These are phyloP conservation scores for Maniola hyperantus DNA, from an alignment of 2,888 invertebrate genomes.

Conservation along the genomic window DNA sequence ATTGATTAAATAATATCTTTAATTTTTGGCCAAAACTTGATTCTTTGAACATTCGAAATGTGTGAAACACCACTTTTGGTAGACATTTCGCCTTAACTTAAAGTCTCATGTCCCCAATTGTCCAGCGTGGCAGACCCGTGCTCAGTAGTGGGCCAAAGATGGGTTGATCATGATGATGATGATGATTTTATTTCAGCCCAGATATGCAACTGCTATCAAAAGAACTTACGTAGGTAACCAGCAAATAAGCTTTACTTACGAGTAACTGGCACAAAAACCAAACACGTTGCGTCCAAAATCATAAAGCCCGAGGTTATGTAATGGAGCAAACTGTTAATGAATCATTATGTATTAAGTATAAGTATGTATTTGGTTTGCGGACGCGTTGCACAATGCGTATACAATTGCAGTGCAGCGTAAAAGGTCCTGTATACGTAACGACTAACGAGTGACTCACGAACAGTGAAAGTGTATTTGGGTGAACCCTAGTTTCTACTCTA, in stretches of 20 bases:
- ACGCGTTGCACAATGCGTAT: constrained; percentile 66
- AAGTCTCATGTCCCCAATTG: no score
- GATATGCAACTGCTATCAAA: no score
- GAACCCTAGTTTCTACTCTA: constrained; percentile 10
- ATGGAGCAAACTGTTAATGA: constrained; percentile 40
- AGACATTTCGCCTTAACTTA: no score
- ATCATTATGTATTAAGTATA: constrained; percentile 52
- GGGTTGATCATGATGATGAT: no score
- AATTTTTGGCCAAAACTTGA: no score
- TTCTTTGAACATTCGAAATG: no score
- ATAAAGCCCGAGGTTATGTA: constrained; percentile 28
- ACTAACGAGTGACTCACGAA: constrained; percentile 69
- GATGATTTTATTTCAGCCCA: no score
- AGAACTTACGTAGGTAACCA: neutral
- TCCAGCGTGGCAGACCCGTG: no score
- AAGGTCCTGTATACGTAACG: constrained; percentile 70
- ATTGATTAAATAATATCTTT: no score
- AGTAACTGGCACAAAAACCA: neutral
- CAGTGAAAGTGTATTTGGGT: constrained; percentile 74
- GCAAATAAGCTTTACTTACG: neutral
- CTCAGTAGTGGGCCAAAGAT: no score
- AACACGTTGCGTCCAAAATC: neutral
- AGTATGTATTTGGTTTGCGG: constrained; percentile 48
- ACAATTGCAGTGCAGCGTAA: constrained; percentile 48
- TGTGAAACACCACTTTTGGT: no score